Conservation (phyloP, 2,888 invertebrate genomes). For the Aethes cnicana region DNA sequence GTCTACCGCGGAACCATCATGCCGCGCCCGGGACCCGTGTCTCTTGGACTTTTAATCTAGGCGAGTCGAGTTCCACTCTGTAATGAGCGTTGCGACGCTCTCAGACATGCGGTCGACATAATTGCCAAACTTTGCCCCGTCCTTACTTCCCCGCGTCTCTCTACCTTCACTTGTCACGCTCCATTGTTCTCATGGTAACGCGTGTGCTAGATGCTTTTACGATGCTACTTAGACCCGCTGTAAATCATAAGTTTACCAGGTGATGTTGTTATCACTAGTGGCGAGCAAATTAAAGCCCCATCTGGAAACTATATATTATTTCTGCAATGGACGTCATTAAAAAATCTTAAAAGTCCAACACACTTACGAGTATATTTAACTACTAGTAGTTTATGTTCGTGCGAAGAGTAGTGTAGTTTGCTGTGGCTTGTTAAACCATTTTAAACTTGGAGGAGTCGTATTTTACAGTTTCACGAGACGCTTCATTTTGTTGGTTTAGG, state of each 20-base stretch:
- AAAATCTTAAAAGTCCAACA: constrained; percentile 3
- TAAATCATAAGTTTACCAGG: constrained; percentile 29
- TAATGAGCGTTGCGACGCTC: constrained; percentile 80
- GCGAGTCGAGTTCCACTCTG: constrained; percentile 72
- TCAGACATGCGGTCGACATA: constrained; percentile 81
- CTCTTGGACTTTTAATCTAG: constrained; percentile 75
- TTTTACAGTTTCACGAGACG: no score
- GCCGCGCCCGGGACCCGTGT: constrained; percentile 53
- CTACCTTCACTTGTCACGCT: constrained; percentile 62
- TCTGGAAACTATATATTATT: neutral
- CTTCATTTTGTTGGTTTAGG: constrained; percentile 25
- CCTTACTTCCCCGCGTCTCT: constrained; percentile 57
- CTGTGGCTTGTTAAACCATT: no score
- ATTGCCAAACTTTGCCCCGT: constrained; percentile 79
- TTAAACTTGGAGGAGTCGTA: no score
- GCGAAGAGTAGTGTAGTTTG: no score
- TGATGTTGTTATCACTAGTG: constrained; percentile 21
- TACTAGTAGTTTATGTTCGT: no score
- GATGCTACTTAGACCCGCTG: constrained; percentile 17
- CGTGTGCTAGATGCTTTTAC: constrained; percentile 63
- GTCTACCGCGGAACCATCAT: constrained; percentile 42
- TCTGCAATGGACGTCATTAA: constrained; percentile 3
- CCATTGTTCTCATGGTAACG: constrained; percentile 74
- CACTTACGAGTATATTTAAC: no score
- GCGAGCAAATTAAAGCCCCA: constrained; percentile 1